These are phyloP conservation scores for Redunca redunca DNA, from an alignment of 2,113 vertebrate species.

Conservation along the genomic window DNA sequence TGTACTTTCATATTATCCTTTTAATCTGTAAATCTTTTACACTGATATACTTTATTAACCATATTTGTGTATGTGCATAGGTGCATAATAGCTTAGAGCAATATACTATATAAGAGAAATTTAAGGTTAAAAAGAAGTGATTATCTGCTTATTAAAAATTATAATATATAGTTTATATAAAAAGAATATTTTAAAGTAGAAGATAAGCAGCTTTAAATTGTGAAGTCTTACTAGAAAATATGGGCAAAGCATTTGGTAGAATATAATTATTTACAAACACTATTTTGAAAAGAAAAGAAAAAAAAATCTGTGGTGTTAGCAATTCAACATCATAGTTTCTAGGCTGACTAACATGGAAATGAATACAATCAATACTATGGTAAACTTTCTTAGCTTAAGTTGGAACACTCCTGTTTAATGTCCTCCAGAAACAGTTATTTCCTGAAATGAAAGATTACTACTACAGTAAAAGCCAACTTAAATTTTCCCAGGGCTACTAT, in stretches of 20 bases:
- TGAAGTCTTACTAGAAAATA: neutral
- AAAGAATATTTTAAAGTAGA: neutral
- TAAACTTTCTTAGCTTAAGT: neutral
- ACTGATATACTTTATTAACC: neutral
- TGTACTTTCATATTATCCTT: neutral
- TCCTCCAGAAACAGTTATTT: neutral
- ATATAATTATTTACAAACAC: neutral
- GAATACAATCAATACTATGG: neutral
- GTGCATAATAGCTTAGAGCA: neutral
- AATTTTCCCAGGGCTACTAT: neutral
- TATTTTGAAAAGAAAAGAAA: neutral
- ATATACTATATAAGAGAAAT: neutral
- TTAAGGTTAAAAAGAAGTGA: conserved; percentile 3
- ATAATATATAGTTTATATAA: neutral
- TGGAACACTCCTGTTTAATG: neutral
- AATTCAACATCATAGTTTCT: neutral
- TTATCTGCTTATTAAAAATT: neutral
- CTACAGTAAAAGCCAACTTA: neutral
- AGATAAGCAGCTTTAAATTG: neutral
- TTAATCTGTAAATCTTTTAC: conserved; percentile 10
- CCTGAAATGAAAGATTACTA: neutral
- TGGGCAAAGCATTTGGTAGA: neutral
- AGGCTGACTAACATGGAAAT: neutral
- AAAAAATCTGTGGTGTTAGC: neutral
- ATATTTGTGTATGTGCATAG: neutral